phyloP scores from a whole-genome alignment of 2,797 vertebrate species.

The Ctenosaura bakeri region DNA sequence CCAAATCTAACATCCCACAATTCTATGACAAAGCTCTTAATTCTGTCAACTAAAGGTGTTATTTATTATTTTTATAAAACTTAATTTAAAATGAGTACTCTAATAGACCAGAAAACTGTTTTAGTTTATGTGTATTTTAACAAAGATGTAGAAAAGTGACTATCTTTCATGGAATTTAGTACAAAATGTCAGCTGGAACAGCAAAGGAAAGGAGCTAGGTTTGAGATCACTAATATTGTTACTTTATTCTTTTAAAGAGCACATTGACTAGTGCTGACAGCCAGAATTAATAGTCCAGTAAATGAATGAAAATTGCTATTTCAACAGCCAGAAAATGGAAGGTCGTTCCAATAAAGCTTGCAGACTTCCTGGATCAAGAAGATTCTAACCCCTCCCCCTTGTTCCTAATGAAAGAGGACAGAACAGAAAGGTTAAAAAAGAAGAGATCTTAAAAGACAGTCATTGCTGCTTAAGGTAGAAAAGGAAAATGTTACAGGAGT shows the following conservation, averaged over 20 bases:
- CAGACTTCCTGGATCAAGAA: not conserved
- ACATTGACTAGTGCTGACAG: not conserved
- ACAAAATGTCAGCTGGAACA: not conserved
- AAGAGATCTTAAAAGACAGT: no score
- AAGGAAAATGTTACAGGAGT: not conserved
- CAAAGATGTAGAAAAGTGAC: not conserved
- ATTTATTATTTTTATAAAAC: not conserved
- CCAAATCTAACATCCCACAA: no score
- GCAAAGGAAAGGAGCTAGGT: not conserved
- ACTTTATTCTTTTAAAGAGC: not conserved
- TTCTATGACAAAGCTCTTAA: not conserved
- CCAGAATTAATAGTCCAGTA: not conserved
- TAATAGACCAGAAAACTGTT: not conserved
- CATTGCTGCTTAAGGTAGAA: not conserved
- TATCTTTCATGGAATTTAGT: not conserved
- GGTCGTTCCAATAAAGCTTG: not conserved
- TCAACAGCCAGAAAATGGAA: not conserved
- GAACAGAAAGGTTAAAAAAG: not conserved
- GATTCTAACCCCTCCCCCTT: not conserved
- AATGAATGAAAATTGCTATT: not conserved
- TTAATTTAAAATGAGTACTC: not conserved
- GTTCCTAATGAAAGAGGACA: not conserved
- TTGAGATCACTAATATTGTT: not conserved
- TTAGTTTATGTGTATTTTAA: not conserved
- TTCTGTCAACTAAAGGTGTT: not conserved